These are phyloP conservation scores for Choloepus didactylus DNA, from an alignment of 2,797 vertebrate species.

Conservation along the genomic window DNA sequence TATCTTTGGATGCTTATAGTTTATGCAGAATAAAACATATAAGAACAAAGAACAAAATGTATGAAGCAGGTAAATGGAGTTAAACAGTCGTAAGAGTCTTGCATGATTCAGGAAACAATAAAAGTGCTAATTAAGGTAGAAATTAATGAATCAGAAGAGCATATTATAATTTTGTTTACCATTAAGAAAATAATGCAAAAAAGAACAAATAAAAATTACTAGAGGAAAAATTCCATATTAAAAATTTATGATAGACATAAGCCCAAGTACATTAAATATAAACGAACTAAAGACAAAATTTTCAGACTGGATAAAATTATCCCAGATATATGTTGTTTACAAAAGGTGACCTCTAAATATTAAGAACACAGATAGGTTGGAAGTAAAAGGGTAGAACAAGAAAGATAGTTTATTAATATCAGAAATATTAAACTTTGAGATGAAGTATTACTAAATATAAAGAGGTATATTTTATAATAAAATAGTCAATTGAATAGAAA, in stretches of 20 bases:
- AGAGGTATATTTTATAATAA: neutral
- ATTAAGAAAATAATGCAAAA: neutral
- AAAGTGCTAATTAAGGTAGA: too few species aligned
- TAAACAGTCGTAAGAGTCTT: too few species aligned
- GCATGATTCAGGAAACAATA: too few species aligned
- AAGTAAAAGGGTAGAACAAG: neutral
- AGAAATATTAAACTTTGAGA: neutral
- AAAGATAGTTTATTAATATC: constrained; percentile 1
- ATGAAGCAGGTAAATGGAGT: too few species aligned
- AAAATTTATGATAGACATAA: neutral
- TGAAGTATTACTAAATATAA: neutral
- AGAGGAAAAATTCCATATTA: neutral
- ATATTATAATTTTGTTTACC: too few species aligned
- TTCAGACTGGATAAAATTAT: neutral
- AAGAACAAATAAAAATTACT: neutral
- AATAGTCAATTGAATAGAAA: neutral
- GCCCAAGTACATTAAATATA: neutral
- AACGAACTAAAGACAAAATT: neutral
- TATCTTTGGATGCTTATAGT: too few species aligned
- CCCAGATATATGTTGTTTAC: neutral
- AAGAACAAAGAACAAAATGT: too few species aligned
- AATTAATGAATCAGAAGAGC: too few species aligned
- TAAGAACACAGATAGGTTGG: neutral
- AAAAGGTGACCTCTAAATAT: neutral
- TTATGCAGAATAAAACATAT: too few species aligned